Evolutionary conservation across 1,140 invertebrate genomes (phyloP).

Genomic region (Sarcophaga peregrina): DNA sequence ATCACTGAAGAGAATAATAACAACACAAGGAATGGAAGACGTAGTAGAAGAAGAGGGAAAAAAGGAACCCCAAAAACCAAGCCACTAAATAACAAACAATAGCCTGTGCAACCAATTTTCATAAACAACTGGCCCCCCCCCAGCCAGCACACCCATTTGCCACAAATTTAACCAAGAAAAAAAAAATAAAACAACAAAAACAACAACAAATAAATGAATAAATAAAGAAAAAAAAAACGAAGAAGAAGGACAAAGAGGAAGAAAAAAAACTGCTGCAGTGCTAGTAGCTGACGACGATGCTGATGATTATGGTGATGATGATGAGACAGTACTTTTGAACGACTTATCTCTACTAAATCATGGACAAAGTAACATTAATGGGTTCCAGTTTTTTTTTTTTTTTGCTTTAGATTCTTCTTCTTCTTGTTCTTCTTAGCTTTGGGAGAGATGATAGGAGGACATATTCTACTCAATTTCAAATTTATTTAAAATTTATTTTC

Average conservation of each 20-base stretch:
- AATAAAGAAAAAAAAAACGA: no score
- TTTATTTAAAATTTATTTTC: constrained; percentile 1
- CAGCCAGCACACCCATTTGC: not conserved
- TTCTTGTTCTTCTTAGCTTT: no score
- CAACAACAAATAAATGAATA: no score
- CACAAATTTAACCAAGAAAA: not conserved
- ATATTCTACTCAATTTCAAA: not conserved
- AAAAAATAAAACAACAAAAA: not conserved
- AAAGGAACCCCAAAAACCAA: no score
- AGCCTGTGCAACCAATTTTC: not conserved
- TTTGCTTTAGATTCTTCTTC: no score
- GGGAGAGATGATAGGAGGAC: no score
- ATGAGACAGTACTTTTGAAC: constrained; percentile 16
- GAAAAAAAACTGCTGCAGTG: not conserved
- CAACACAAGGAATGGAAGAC: not conserved
- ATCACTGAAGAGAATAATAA: not conserved
- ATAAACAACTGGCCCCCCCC: not conserved
- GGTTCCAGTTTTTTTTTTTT: not conserved
- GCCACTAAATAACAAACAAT: no score
- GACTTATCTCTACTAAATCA: constrained; percentile 34
- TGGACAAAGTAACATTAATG: constrained; percentile 39
- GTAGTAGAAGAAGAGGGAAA: no score
- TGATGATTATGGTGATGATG: not conserved
- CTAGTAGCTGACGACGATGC: not conserved
- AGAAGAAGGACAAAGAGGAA: not conserved